Evolutionary conservation across 1,140 invertebrate species (phyloP).

Genomic region (Zaprionus tsacasi): DNA sequence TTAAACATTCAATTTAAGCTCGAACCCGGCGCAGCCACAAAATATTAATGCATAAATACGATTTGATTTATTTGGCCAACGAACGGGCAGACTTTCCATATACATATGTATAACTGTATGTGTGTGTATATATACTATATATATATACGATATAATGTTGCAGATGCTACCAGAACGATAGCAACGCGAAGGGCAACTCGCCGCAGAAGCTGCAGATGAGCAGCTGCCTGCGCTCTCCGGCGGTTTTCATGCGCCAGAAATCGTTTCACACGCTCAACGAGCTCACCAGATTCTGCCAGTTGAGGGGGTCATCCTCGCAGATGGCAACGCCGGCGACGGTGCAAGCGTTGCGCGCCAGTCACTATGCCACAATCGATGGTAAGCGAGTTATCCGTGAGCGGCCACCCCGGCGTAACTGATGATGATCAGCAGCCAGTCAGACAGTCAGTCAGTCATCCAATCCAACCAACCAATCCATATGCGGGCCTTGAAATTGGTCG

Average conservation of each 20-base stretch:
- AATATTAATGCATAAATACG: conserved; percentile 23
- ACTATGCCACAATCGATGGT: conserved; percentile 46
- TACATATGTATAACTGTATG: too few species aligned
- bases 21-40: conserved; percentile 4
- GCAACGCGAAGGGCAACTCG: conserved; percentile 41
- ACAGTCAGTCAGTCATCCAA: conserved; percentile 4
- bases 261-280: conserved; percentile 83
- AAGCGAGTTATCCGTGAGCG: conserved; percentile 24
- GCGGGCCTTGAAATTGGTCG: conserved; percentile 20
- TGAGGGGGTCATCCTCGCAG: conserved; percentile 50
- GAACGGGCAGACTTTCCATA: neutral
- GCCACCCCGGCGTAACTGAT: neutral
- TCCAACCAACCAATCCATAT: conserved; percentile 44
- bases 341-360: conserved; percentile 14
- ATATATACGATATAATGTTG: conserved; percentile 51
- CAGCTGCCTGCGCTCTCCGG: conserved; percentile 78
- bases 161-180: conserved; percentile 80
- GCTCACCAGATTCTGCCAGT: conserved; percentile 76
- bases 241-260: conserved; percentile 78
- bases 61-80: neutral
- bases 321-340: conserved; percentile 6
- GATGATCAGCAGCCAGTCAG: conserved; percentile 7
- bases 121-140: neutral
- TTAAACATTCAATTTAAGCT: conserved; percentile 23
- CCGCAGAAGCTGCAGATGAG: conserved; percentile 72